Evolutionary conservation across 2,888 invertebrate species (phyloP).

Genomic region (Petrolisthes cinctipes): DNA sequence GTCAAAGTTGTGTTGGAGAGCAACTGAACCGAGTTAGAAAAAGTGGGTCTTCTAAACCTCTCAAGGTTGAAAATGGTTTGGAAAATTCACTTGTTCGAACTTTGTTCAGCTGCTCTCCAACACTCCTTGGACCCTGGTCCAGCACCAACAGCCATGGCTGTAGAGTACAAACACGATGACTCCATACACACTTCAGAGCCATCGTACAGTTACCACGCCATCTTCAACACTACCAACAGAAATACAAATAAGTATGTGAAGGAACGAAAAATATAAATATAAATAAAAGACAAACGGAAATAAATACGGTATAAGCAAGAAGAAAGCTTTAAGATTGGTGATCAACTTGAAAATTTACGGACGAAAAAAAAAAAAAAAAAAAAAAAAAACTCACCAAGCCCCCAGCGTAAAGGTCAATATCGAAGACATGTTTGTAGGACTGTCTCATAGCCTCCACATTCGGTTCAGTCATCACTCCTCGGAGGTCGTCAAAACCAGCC

Average conservation of each 20-base stretch:
- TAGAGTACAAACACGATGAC: too few species aligned
- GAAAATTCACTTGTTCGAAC: too few species aligned
- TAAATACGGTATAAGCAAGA: background rate
- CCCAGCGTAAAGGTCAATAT: conserved; percentile 39
- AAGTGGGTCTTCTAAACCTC: too few species aligned
- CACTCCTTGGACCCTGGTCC: too few species aligned
- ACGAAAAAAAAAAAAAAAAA: background rate
- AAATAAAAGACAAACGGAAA: background rate
- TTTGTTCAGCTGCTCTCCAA: too few species aligned
- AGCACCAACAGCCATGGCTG: too few species aligned
- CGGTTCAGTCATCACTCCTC: background rate
- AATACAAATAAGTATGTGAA: background rate
- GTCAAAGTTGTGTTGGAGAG: too few species aligned
- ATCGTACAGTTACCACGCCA: too few species aligned
- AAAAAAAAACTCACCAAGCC: conserved; percentile 21
- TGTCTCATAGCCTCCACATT: background rate
- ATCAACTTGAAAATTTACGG: background rate
- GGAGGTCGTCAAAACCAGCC: conserved; percentile 25
- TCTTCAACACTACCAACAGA: too few species aligned
- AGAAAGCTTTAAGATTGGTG: background rate
- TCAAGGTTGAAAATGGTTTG: too few species aligned
- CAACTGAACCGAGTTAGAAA: too few species aligned
- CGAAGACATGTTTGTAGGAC: conserved; percentile 23
- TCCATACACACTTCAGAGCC: too few species aligned
- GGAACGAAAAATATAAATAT: background rate